These are phyloP conservation scores for Morus bassanus DNA, from an alignment of 2,797 vertebrate genomes.

Conservation along the genomic window DNA sequence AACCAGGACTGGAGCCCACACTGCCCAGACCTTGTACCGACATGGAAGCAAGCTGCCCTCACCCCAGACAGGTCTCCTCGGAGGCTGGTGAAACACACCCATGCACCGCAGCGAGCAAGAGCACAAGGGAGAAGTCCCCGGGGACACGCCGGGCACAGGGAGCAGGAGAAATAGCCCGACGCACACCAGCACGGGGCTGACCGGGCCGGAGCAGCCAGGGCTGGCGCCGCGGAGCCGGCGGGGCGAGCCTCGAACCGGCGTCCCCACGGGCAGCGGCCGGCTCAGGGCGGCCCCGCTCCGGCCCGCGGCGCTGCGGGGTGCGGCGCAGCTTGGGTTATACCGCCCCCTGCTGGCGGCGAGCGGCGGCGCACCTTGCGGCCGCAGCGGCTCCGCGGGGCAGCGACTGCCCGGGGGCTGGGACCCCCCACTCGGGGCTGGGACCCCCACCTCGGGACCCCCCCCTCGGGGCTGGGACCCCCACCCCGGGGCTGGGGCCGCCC, in stretches of 20 bases:
- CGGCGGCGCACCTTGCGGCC: not conserved
- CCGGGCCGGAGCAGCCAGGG: not conserved
- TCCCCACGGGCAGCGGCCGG: rapidly evolving
- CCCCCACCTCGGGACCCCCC: not conserved
- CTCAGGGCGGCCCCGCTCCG: not conserved
- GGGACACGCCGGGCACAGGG: rapidly evolving
- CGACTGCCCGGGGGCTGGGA: not conserved
- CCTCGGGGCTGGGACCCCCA: no score
- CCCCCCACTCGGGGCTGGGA: not conserved
- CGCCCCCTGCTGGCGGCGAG: not conserved
- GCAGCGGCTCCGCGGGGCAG: not conserved
- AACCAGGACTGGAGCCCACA: rapidly evolving
- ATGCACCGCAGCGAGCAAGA: rapidly evolving
- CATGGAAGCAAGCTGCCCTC: rapidly evolving
- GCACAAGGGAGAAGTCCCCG: not conserved
- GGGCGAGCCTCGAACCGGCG: not conserved
- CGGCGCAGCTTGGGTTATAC: not conserved
- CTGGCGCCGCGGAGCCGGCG: not conserved
- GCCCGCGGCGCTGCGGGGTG: not conserved
- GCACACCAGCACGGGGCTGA: rapidly evolving
- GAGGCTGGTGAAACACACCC: rapidly evolving
- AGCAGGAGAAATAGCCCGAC: rapidly evolving
- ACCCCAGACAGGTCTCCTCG: not conserved
- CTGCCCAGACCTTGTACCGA: not conserved
- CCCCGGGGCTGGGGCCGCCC: not conserved